phyloP scores from a whole-genome alignment of 2,888 invertebrate genomes.

The Scrobipalpa costella region DNA sequence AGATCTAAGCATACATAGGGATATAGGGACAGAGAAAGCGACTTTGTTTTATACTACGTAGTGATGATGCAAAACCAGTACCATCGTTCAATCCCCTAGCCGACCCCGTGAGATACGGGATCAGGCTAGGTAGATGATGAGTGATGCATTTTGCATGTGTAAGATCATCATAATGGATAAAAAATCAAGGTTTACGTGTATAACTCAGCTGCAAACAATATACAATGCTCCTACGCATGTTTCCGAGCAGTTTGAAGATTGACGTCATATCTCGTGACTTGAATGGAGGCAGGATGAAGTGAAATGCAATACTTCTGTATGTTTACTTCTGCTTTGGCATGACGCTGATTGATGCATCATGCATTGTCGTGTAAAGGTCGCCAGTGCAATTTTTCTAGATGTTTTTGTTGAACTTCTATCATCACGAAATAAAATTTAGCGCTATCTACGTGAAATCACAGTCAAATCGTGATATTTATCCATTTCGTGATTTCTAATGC shows the following conservation, averaged over 20 bases:
- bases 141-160: not conserved
- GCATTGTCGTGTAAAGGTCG: not conserved
- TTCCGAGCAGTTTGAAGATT: not conserved
- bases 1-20: no score
- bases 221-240: not conserved
- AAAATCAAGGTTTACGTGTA: not conserved
- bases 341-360: conserved; percentile 1
- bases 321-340: not conserved
- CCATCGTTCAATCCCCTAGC: no score
- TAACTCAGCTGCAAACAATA: not conserved
- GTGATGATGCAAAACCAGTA: no score
- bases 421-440: no score
- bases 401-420: no score
- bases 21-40: no score
- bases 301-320: not conserved
- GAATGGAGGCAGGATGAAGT: not conserved
- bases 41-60: no score
- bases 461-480: not conserved
- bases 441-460: no score
- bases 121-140: no score
- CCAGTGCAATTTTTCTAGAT: no score
- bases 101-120: no score
- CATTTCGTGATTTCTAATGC: not conserved
- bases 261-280: conserved; percentile 4
- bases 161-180: not conserved